A percentile compares a stretch with the other conserved stretches of the same genome.
phyloP scores from a whole-genome alignment of 2,888 invertebrate species.

The Cryptus viduatorius region DNA sequence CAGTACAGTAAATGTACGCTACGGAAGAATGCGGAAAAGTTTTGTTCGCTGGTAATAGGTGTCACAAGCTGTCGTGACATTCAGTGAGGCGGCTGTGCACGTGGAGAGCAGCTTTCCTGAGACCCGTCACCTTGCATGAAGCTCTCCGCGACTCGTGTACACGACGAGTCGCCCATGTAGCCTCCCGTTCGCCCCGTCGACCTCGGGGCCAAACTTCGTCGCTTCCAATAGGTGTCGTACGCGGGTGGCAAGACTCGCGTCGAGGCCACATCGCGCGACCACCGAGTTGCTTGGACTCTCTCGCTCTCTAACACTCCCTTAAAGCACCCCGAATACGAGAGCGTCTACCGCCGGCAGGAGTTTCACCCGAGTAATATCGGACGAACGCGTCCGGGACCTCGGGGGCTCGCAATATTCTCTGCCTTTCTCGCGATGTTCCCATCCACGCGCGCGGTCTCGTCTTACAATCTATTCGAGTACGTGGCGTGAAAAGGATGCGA shows the following conservation, averaged over 20 bases:
- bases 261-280: slow-evolving; percentile 33
- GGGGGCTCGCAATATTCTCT: slow-evolving; percentile 28
- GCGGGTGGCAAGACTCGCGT: slow-evolving; percentile 21
- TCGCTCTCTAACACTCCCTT: background rate
- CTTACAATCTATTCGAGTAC: slow-evolving; percentile 6
- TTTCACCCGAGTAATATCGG: slow-evolving; percentile 46
- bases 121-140: slow-evolving; percentile 67
- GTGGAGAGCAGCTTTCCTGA: slow-evolving; percentile 54
- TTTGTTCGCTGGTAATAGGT: slow-evolving; percentile 56
- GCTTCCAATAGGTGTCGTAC: slow-evolving; percentile 62
- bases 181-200: slow-evolving; percentile 27
- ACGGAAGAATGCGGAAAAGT: slow-evolving; percentile 61
- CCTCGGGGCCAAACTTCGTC: slow-evolving; percentile 64
- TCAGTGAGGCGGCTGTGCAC: slow-evolving; percentile 27
- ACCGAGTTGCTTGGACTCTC: background rate
- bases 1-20: background rate
- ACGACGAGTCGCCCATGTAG: slow-evolving; percentile 56
- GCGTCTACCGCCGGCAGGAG: slow-evolving; percentile 17
- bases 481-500: background rate
- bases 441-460: background rate
- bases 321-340: slow-evolving; percentile 3
- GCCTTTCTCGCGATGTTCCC: slow-evolving; percentile 10
- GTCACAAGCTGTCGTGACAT: slow-evolving; percentile 67
- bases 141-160: slow-evolving; percentile 44
- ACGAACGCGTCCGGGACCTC: slow-evolving; percentile 22